Base-by-base conservation (phyloP, 2,113 vertebrate species). In the Albula goreensis region DNA sequence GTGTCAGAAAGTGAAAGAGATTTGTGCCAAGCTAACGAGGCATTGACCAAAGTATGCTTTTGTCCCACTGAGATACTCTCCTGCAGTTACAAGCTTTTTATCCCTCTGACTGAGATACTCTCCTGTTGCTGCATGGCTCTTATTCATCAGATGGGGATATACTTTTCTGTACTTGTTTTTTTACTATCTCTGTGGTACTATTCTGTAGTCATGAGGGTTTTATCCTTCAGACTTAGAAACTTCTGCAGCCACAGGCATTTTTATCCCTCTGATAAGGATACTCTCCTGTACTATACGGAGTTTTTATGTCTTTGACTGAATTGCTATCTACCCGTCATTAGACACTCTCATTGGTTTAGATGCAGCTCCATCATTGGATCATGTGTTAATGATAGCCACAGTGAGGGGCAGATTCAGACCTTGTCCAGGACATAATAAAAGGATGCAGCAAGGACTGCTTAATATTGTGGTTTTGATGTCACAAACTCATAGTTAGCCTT, bases 11-110 rank as follows among this genome's bases (percentile, higher is more conserved):
- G 78, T 83, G 85, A 57, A 87, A 86, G 80, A 84, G 80, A 88
- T n/a, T 78, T 88, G 78, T 84, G 51, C 52, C 81, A 82, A 86
- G 83, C 86, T 90, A 90, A 90, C 78, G 86, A 90, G 87, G 81
- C 84, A 80, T 90, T 89, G 41, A 78, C 78, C 83, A 81, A 50
- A 81, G 84, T 60, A 60, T 70, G 70, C 60, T 79, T 74, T 80
- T 49, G 50, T 82, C 66, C 4, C 83, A 86, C 86, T 88, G 78
- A 87, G 85, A 48, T 66, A 53, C 50, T 66, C 52, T 74, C 60
- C 85, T 81, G 13, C 50, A 56, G 57, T 11, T 81, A 49, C 52
- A 41, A 25, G 10, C 8, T 4, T 41, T 11, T 84, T 11, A 12
- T 10, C 8, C n/a, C 60, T 63, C 60, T 63, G 60, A 63, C 60